These are phyloP conservation scores for Pogonomyrmex barbatus DNA, from an alignment of 1,140 invertebrate species.

Conservation along the genomic window DNA sequence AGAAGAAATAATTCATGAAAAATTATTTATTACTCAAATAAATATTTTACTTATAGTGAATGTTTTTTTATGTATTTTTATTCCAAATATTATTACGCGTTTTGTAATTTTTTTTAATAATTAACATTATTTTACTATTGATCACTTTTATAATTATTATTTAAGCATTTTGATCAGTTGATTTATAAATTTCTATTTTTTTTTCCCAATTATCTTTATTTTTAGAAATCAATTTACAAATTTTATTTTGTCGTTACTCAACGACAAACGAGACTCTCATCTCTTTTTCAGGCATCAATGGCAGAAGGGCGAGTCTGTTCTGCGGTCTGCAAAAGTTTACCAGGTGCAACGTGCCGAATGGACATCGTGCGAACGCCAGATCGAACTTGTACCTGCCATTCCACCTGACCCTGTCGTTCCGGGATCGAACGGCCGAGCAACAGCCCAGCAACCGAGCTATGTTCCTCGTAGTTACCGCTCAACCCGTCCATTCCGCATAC, in stretches of 20 bases:
- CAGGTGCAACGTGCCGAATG: slow-evolving; percentile 87
- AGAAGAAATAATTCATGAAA: background rate
- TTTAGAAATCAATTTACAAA: background rate
- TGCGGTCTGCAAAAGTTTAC: slow-evolving; percentile 86
- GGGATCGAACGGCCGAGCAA: slow-evolving; percentile 82
- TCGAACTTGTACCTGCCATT: slow-evolving; percentile 90
- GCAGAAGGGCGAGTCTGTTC: slow-evolving; percentile 77
- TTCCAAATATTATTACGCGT: background rate
- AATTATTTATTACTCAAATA: background rate
- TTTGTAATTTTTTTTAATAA: background rate
- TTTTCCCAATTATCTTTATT: background rate
- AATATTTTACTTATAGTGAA: too few species aligned
- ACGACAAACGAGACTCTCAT: background rate
- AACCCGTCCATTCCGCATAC: slow-evolving; percentile 91
- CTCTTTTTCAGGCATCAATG: slow-evolving; percentile 73
- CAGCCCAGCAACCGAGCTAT: slow-evolving; percentile 84
- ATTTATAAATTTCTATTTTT: background rate
- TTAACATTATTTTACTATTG: background rate
- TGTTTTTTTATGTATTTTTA: background rate
- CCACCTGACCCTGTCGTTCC: slow-evolving; percentile 90
- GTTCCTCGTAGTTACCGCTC: slow-evolving; percentile 91
- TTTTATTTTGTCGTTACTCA: background rate
- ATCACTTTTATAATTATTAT: background rate
- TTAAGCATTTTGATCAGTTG: background rate
- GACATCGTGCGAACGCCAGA: slow-evolving; percentile 63